Percentiles rank a stretch among this genome's conserved stretches.
These are phyloP conservation scores for Littorina saxatilis DNA, from an alignment of 1,140 invertebrate species.

Conservation along the genomic window DNA sequence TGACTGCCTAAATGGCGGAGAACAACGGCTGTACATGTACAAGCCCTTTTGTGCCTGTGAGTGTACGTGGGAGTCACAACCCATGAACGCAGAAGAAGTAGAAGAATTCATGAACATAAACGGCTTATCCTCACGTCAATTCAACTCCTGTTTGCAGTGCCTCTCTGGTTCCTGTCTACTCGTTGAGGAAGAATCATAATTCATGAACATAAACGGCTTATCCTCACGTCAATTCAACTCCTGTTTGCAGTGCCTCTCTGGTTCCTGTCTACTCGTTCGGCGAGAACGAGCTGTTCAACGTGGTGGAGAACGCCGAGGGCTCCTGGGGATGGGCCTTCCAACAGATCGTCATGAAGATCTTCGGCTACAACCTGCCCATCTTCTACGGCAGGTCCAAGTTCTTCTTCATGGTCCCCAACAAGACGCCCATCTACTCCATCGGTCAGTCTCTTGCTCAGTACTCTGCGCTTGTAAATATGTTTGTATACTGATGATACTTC, in stretches of 20 bases:
- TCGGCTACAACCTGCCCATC: slow-evolving; percentile 87
- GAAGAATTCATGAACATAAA: too few species aligned
- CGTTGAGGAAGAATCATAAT: too few species aligned
- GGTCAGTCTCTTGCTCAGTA: slow-evolving; percentile 78
- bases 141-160: slow-evolving; percentile 77
- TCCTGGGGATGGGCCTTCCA: slow-evolving; percentile 84
- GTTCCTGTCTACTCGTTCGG: slow-evolving; percentile 95
- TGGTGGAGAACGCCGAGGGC: slow-evolving; percentile 83
- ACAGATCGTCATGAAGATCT: slow-evolving; percentile 81
- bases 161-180: slow-evolving; percentile 89
- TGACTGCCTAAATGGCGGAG: too few species aligned
- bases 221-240: too few species aligned
- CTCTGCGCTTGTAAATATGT: background rate
- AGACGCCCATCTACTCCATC: slow-evolving; percentile 87
- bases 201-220: too few species aligned
- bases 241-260: slow-evolving; percentile 79
- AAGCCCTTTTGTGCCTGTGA: too few species aligned
- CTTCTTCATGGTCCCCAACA: slow-evolving; percentile 89
- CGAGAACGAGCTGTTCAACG: slow-evolving; percentile 91
- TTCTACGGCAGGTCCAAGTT: slow-evolving; percentile 91
- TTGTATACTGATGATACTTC: background rate
- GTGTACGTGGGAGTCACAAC: too few species aligned
- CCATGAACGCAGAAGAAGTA: too few species aligned
- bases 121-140: too few species aligned
- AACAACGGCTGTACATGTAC: too few species aligned